Conservation (phyloP, 2,888 invertebrate species). For the Drosophila longiperda region DNA sequence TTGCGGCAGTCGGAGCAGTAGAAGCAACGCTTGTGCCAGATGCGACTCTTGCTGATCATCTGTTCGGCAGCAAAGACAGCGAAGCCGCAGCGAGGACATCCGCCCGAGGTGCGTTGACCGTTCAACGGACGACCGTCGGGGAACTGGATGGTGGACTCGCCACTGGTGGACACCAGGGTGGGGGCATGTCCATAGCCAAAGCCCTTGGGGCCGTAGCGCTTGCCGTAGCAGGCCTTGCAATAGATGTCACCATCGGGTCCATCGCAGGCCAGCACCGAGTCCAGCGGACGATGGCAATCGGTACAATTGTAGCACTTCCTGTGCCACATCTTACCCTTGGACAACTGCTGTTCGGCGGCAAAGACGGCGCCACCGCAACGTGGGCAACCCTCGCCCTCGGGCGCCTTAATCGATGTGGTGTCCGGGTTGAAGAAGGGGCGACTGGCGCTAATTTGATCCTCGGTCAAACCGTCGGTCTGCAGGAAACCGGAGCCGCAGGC, state of each 20-base stretch:
- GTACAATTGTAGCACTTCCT: constrained; percentile 97
- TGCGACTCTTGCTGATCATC: constrained; percentile 96
- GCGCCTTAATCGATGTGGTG: constrained; percentile 94
- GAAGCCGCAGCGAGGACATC: constrained; percentile 95
- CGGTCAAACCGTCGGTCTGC: constrained; percentile 94
- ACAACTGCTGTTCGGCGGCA: constrained; percentile 97
- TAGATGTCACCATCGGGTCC: constrained; percentile 97
- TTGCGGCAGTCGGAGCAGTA: constrained; percentile 94
- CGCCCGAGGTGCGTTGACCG: constrained; percentile 90
- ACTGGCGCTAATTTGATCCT: constrained; percentile 92
- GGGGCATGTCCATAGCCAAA: constrained; percentile 95
- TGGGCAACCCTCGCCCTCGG: constrained; percentile 95
- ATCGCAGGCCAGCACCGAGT: constrained; percentile 95
- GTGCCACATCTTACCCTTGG: constrained; percentile 98
- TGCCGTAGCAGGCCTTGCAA: constrained; percentile 96
- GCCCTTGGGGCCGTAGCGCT: constrained; percentile 95
- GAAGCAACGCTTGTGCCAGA: constrained; percentile 98
- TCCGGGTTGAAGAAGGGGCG: constrained; percentile 94
- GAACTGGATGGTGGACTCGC: constrained; percentile 89
- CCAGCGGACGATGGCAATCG: constrained; percentile 94
- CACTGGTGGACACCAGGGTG: constrained; percentile 91
- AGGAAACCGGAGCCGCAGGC: constrained; percentile 97
- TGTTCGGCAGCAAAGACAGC: constrained; percentile 98
- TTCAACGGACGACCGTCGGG: constrained; percentile 90
- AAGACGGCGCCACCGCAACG: constrained; percentile 98